Evolutionary conservation across 2,888 invertebrate species (phyloP).

Genomic region (Heliconius cydno): DNA sequence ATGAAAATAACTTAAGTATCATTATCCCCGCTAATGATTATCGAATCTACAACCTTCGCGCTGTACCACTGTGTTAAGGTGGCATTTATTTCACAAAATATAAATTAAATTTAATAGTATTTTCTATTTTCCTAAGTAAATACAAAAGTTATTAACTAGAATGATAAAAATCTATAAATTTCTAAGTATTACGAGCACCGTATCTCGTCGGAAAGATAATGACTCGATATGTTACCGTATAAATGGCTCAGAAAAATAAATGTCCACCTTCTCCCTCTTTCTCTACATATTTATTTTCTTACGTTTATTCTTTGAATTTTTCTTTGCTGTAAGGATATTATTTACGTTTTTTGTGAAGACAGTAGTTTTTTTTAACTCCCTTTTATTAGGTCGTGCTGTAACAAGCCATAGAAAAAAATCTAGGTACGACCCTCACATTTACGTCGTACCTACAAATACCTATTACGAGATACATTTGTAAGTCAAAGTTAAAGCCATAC

Average conservation of each 20-base stretch:
- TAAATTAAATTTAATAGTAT: neutral
- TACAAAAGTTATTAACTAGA: conserved; percentile 31
- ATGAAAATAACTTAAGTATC: too few species aligned
- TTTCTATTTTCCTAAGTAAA: neutral
- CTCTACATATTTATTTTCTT: conserved; percentile 44
- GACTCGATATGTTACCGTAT: conserved; percentile 52
- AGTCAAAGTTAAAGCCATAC: too few species aligned
- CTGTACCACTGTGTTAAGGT: too few species aligned
- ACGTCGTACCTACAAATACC: too few species aligned
- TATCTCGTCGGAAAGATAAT: conserved; percentile 46
- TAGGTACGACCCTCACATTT: too few species aligned
- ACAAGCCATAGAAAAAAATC: too few species aligned
- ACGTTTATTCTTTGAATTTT: conserved; percentile 24
- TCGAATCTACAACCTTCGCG: too few species aligned
- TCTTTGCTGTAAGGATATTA: neutral
- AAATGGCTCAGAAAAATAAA: conserved; percentile 55
- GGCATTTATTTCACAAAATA: neutral
- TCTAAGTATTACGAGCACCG: conserved; percentile 39
- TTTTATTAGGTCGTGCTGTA: too few species aligned
- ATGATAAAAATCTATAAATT: conserved; percentile 42
- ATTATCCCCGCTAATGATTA: too few species aligned
- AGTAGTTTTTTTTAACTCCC: neutral
- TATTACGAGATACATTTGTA: too few species aligned
- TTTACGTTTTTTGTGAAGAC: neutral
- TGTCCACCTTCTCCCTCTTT: conserved; percentile 46